Evolutionary conservation across 2,797 vertebrate genomes (phyloP), one percentile per base, ranked within the genome.

Genomic region (Myotis daubentonii): DNA sequence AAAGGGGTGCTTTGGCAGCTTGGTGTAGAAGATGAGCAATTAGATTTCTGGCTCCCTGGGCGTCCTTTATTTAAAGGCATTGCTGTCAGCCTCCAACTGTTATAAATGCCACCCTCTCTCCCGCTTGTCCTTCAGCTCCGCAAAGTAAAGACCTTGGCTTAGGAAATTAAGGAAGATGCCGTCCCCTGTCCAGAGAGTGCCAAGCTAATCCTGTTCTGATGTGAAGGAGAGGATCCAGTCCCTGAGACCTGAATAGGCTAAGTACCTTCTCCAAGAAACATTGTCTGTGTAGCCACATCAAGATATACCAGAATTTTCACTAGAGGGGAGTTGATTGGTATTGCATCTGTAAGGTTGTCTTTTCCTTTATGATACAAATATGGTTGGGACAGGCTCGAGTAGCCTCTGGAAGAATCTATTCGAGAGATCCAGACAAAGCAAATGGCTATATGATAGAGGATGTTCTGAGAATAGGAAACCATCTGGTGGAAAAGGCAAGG

Each of bases 1-100:
- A 80, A 70, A 72, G 16, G 3, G 23, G 15, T 75, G 23, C 41
- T 82, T 93, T 53, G 57, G 2, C 44, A 91, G 30, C 47, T 76
- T 53, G 5, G n/a, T 80, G 36, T 30, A 88, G 41, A 84, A 81
- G 41, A 74, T 47, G 65, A 84, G 19, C 92, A 95, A 82, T 76
- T 74, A 28, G 20, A 72, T 84, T 79, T 75, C 51, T 70, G 20
- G n/a, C 28, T 57, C 10, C 33, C 60, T 55, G n/a, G 9, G 13
- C 76, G 85, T 94, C 36, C 44, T 94, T 44, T 23, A 13, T 82
- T 51, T 62, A 87, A 92, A 79, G 57, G 49, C 22, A 83, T 41
- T 95, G 8, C 3, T 47, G 49, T 81, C 79, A 72, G 30, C 44
- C 25, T 91, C 44, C 23, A 76, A 86, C 65, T 33, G n/a, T 8